A percentile compares a stretch with the other conserved stretches of the same genome.
These are phyloP conservation scores for Damaliscus lunatus DNA, from an alignment of 2,113 vertebrate species.

Conservation along the genomic window DNA sequence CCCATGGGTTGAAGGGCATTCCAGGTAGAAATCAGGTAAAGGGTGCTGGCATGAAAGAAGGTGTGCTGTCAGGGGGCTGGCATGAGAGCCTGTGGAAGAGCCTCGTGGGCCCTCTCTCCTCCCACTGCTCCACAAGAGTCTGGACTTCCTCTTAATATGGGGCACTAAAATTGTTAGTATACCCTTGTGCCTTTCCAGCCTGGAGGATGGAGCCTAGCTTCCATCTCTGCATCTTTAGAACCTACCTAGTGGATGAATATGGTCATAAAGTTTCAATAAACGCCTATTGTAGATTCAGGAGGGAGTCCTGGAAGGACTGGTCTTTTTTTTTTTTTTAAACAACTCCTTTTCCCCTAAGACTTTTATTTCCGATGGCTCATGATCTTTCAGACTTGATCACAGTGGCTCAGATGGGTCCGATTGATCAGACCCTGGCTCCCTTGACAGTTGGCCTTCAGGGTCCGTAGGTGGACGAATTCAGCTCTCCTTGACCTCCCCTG, in stretches of 20 bases:
- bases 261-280: neutral
- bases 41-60: neutral
- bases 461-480: neutral
- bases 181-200: neutral
- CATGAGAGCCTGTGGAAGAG: neutral
- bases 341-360: neutral
- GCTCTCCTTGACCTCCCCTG: neutral
- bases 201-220: neutral
- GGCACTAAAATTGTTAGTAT: no score
- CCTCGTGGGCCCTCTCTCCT: neutral
- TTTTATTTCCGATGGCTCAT: neutral
- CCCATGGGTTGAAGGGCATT: neutral
- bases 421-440: neutral
- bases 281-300: neutral
- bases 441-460: neutral
- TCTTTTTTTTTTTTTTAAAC: neutral
- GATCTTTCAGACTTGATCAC: neutral
- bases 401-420: neutral
- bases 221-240: neutral
- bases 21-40: neutral
- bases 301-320: neutral
- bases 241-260: neutral
- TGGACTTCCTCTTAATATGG: neutral
- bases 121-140: neutral
- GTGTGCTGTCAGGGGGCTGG: neutral